Evolutionary conservation across 2,888 invertebrate genomes (phyloP).

Genomic region (Phortica okadai): DNA sequence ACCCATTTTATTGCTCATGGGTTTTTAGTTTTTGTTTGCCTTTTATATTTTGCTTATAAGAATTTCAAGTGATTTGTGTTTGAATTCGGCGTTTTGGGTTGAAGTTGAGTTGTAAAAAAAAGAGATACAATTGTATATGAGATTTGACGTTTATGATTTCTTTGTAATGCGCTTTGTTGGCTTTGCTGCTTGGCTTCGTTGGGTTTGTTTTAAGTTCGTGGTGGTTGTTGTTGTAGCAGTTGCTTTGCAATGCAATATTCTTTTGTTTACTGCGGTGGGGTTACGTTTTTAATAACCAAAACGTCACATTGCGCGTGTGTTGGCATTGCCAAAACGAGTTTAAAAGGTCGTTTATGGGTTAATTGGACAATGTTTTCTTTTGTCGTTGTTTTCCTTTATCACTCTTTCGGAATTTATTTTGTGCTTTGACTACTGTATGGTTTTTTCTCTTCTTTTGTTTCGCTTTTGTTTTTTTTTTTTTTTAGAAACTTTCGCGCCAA

Average conservation of each 20-base stretch:
- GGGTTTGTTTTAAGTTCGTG: constrained; percentile 13
- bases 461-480: too few relatives aligned
- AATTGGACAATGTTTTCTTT: constrained; percentile 3
- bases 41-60: constrained; percentile 33
- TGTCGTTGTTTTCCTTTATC: not conserved
- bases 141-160: constrained; percentile 49
- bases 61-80: constrained; percentile 34
- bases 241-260: not conserved
- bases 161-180: constrained; percentile 38
- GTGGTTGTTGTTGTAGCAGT: constrained; percentile 20
- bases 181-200: constrained; percentile 1
- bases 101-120: constrained; percentile 42
- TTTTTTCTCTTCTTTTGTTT: too few relatives aligned
- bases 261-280: not conserved
- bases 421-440: too few relatives aligned
- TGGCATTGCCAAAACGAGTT: not conserved
- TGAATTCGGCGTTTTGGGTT: constrained; percentile 25
- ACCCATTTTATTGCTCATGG: not conserved
- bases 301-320: not conserved
- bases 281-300: not conserved
- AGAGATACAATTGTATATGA: constrained; percentile 33
- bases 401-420: not conserved
- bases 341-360: constrained; percentile 18
- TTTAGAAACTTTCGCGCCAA: too few relatives aligned
- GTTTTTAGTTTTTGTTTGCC: constrained; percentile 51